A percentile compares a stretch with the other conserved stretches of the same genome.
phyloP scores from a whole-genome alignment of 2,113 vertebrate species.

The Dasyurus viverrinus region DNA sequence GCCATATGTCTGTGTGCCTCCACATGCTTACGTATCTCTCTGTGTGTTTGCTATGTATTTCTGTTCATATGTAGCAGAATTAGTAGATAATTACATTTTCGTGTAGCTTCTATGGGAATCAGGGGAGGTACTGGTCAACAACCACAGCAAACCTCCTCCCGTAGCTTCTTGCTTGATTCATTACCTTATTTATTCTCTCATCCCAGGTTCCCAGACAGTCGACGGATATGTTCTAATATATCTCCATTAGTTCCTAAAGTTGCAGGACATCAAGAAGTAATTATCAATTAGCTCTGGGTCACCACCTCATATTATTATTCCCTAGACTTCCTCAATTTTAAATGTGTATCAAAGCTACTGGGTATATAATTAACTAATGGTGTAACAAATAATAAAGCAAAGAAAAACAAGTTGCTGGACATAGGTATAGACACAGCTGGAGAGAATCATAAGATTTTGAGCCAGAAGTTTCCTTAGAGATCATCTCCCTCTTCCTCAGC shows the following conservation, averaged over 20 bases:
- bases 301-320: neutral
- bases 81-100: neutral
- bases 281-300: neutral
- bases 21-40: neutral
- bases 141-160: neutral
- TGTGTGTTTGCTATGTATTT: neutral
- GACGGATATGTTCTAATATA: neutral
- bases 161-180: neutral
- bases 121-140: neutral
- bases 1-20: neutral
- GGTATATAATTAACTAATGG: neutral
- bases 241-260: neutral
- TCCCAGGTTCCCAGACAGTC: neutral
- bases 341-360: neutral
- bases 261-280: neutral
- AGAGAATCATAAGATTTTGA: neutral
- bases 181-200: neutral
- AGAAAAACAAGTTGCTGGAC: neutral
- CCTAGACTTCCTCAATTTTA: neutral
- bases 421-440: neutral
- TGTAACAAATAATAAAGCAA: neutral
- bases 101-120: neutral
- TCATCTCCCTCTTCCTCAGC: neutral
- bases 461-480: neutral
- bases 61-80: neutral